Base-by-base conservation (phyloP, 2,888 invertebrate species). In the Machimus rusticus region DNA sequence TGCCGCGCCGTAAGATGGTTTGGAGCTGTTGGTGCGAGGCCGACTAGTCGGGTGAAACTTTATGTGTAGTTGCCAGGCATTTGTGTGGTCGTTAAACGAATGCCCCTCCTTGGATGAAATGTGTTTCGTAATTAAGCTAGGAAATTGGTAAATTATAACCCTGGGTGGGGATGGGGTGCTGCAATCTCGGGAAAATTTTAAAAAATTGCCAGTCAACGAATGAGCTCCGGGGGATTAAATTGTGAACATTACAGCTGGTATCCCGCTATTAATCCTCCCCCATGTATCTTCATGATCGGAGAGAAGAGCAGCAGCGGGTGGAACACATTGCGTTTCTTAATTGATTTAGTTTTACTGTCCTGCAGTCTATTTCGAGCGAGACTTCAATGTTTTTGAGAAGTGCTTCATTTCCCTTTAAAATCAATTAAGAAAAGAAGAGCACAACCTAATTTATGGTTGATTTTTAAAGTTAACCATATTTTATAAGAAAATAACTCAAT, bases 41-140 rank as follows among this genome's bases (percentile, higher is more conserved):
- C 6, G n/a, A 8, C 57, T 16, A 57, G 57, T 8, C 19, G 57
- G n/a, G 57, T 19, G 19, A 19, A 57, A 76, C 34, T 82, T 57
- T 82, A 57, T n/a, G n/a, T n/a, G n/a, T 82, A 82, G 82, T 55
- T 82, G 57, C 34, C 82, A 82, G 57, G 57, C 82, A 82, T 82
- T 82, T 82, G 66, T 82, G 82, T 57, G 82, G 82, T 82, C 82
- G 57, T 82, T 82, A 82, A 82, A 82, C 82, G 82, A 82, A 82
- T 82, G 57, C 82, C 37, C 34, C 57, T 57, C 34, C 89, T 90
- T 90, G 91, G 91, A 92, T 92, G 90, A 92, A 92, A 92, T 92
- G 92, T 92, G 91, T 90, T 91, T 90, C 90, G 92, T 91, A 92
- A 92, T 92, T 92, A 92, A 91, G 92, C 90, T 90, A 90, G 90